Evolutionary conservation across 2,888 invertebrate species (phyloP), one percentile per base, ranked within the genome.

Genomic region (Temnothorax rugatulus): DNA sequence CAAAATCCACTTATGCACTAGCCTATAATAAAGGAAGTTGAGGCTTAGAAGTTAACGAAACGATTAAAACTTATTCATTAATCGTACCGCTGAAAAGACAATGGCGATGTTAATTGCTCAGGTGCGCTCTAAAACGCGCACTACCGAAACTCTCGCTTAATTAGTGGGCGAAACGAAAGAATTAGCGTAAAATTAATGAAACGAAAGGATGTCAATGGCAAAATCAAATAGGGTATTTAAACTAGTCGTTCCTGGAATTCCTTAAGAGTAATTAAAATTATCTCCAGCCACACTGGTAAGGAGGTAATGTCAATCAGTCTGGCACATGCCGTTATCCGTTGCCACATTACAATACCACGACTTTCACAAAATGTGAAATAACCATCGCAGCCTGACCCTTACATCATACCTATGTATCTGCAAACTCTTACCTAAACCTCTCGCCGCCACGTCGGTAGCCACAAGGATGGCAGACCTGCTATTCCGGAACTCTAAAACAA

Each of bases 371-470:
- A 34, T 89, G 92, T 93, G 92, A 93, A 93, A 93, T 92, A 94
- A 94, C 94, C 94, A 94, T 94, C 94, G 93, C 94, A 94, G 94
- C 94, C 93, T 94, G 94, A 94, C 94, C 94, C 94, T 94, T 94
- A 94, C 94, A 94, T 94, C 92, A 89, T 92, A 91, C 85, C 81
- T 86, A 86, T 90, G 83, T 85, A 84, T 86, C 82, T 84, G 86
- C 81, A 85, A 91, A 92, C 91, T 93, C 94, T 95, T 94, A 96
- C 96, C 96, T 95, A 96, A 93, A 89, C 96, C 96, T 89, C 96
- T 94, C 9, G 96, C 96, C 57, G 97, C 97, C 61, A 97, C 97
- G 93, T 97, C 97, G 74, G 97, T 97, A 64, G 97, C 97, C 68
- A 97, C 95, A 90, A 97, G 93, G 90, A 97, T 96, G 41, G 96